Base-by-base conservation (phyloP, 2,888 invertebrate genomes). In the Mythimna loreyi region DNA sequence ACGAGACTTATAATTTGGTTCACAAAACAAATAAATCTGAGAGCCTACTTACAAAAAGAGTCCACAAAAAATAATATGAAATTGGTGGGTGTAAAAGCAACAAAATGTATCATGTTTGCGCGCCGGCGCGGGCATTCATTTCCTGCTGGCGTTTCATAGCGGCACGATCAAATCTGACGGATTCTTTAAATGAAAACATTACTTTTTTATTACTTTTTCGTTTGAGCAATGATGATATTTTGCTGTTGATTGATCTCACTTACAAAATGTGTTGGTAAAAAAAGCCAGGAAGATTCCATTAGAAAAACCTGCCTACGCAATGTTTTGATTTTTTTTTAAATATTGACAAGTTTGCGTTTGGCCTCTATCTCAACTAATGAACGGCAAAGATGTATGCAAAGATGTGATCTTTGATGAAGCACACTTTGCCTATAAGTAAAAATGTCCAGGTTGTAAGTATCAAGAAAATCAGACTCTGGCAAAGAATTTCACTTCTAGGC, bases 141-240 rank as follows among this genome's bases (percentile, higher is more conserved):
- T 90, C 88, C 89, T 81, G 82, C 61, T 67, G 70, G 70, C 73
- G 67, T 73, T 81, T 77, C 69, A 68, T 67, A 60, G 71, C 62
- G 70, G 55, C 65, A 62, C 60, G 75, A 78, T 82, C 67, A 72
- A 66, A 80, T 65, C 49, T 25, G 55, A 66, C 65, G 58, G 58
- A 72, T 72, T 73, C 72, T 80, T 75, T 59, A 75, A 72, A 77
- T 71, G 43, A 52, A 57, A 74, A 73, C 71, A 64, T 60, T 55
- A 73, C 77, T 82, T 68, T 62, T 40, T 76, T 69, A 73, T 74
- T 77, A 67, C 65, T 62, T 78, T 64, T 61, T 67, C 61, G 55
- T 73, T 73, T 66, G 50, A 67, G 40, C 11, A n/a, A 66, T 57
- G 30, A 30, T 49, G 19, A 43, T 58, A 40, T 78, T 73, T 56